These are phyloP conservation scores for Smittia sp. DNA, from an alignment of 2,888 invertebrate genomes.

Conservation along the genomic window DNA sequence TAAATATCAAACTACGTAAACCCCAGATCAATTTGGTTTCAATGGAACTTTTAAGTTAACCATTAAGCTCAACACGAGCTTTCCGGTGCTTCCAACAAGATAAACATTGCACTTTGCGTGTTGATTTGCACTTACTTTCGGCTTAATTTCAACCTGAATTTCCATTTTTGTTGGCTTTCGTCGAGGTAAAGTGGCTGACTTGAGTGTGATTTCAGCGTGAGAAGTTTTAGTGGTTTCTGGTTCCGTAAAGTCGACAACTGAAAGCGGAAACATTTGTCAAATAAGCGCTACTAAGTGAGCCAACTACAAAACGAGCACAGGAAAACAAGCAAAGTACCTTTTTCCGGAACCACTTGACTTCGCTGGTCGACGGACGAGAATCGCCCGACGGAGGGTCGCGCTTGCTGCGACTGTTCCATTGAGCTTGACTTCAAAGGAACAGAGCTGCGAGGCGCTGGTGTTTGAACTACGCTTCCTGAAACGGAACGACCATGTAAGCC, in stretches of 20 bases:
- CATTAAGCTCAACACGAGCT: too few relatives aligned
- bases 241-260: constrained; percentile 44
- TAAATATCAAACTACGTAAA: too few relatives aligned
- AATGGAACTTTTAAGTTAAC: background rate
- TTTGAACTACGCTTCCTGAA: constrained; percentile 57
- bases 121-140: constrained; percentile 48
- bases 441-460: constrained; percentile 41
- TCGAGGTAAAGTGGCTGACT: constrained; percentile 65
- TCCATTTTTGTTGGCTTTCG: constrained; percentile 63
- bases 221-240: constrained; percentile 57
- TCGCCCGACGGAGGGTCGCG: background rate
- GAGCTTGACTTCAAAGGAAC: constrained; percentile 15
- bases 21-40: too few relatives aligned
- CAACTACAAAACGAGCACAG: constrained; percentile 6
- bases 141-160: constrained; percentile 59
- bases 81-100: too few relatives aligned
- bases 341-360: constrained; percentile 34
- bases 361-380: background rate
- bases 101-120: too few relatives aligned
- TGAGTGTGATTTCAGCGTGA: constrained; percentile 64
- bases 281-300: constrained; percentile 44
- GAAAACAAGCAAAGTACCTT: constrained; percentile 24
- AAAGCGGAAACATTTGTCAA: constrained; percentile 43
- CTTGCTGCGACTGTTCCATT: constrained; percentile 1
- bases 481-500: constrained; percentile 58